phyloP scores from a whole-genome alignment of 1,140 invertebrate species.

The Zaprionus africanus region DNA sequence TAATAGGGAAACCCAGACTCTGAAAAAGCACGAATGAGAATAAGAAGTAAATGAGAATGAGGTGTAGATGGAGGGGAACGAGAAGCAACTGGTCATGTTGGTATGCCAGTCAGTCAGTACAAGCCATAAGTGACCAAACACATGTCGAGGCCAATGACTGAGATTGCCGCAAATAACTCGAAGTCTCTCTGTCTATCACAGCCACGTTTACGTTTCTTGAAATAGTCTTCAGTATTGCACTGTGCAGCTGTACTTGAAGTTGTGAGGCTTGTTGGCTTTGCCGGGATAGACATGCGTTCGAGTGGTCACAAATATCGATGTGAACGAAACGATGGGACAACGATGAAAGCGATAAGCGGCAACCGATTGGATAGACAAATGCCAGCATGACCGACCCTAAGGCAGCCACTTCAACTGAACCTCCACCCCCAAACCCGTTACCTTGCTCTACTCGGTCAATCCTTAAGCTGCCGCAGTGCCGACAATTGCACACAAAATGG shows the following conservation, averaged over 20 bases:
- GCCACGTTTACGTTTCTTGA: conserved; percentile 54
- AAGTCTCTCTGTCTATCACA: conserved; percentile 55
- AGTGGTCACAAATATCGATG: conserved; percentile 57
- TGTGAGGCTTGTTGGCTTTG: conserved; percentile 15
- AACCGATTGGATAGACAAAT: conserved; percentile 22
- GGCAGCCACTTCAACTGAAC: background rate
- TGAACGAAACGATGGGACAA: conserved; percentile 3
- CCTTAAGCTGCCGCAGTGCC: conserved; percentile 47
- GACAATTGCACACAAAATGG: conserved; percentile 58
- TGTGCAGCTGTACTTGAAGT: background rate
- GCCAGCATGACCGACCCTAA: conserved; percentile 11
- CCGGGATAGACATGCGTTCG: conserved; percentile 25
- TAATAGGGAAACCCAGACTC: conserved; percentile 85
- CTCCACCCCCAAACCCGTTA: background rate
- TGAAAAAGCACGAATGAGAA: conserved; percentile 42
- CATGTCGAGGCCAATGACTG: conserved; percentile 61
- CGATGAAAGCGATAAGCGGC: conserved; percentile 32
- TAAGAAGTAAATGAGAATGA: background rate
- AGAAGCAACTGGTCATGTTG: background rate
- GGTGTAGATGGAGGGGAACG: background rate
- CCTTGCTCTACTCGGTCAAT: background rate
- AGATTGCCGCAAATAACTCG: conserved; percentile 78
- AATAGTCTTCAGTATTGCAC: background rate
- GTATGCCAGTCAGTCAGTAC: conserved; percentile 19
- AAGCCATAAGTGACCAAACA: conserved; percentile 31